Base-by-base conservation (phyloP, 2,113 vertebrate genomes). In the Xiphophorus maculatus region DNA sequence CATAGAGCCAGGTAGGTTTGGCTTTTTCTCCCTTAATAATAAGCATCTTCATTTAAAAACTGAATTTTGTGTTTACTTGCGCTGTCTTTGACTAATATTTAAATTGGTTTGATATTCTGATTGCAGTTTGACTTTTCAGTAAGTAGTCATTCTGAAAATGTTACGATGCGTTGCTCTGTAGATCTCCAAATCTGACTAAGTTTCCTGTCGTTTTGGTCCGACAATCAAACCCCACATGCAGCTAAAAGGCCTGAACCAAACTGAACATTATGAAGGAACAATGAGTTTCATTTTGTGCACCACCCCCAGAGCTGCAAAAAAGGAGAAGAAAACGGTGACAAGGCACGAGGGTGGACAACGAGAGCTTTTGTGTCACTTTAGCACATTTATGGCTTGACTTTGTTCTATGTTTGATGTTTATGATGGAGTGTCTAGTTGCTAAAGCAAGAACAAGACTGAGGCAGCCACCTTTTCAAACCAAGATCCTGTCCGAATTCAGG, bases 241-340 rank as follows among this genome's bases (percentile, higher is more conserved):
- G 69, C 80, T 74, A 82, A 85, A 66, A 72, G 44, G 73, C 62
- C 74, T 5, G 70, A 48, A 72, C 70, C 79, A 77, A 87, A 74
- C 73, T 78, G 77, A 88, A 63, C 76, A 90, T 80, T 85, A 79
- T 73, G 74, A 82, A 69, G 42, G 72, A 88, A 89, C 85, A 92
- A 93, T 87, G 89, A 70, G 79, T 82, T 76, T 83, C 11, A 73
- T 89, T 89, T 91, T 92, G 86, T 90, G 73, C 72, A 79, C 84
- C 63, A 28, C 77, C 71, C 78, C 84, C 83, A 67, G 69, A 60
- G 66, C 22, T 42, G 71, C 73, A 80, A 66, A 62, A 76, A 86
- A n/a, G 22, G 15, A 44, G 76, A 86, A 80, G 67, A 77, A 76
- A 85, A 66, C 64, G 80, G 74, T 85, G 80, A 90, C 77, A 86